Evolutionary conservation across 2,888 invertebrate genomes (phyloP), one percentile per base, ranked within the genome.

Genomic region (Drosophila buzzatii): DNA sequence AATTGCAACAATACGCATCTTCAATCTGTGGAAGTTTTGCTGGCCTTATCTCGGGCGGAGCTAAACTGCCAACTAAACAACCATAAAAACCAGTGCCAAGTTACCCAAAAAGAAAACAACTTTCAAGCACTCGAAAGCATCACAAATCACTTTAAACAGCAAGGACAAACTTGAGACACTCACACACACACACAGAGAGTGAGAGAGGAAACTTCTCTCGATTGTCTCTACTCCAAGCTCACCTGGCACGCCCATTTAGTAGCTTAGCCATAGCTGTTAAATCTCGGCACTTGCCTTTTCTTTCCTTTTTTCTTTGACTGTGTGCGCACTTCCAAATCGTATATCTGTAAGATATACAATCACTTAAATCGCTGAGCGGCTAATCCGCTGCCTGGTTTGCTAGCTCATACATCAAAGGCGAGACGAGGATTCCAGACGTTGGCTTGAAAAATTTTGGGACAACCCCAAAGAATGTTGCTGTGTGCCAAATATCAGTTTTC

Each of bases 361-460:
- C 85, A 85, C 90, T 90, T 85, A 90, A 85, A 90, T 89, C 90
- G 89, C 78, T 89, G 89, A 86, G 89, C 90, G 69, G 83, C 90
- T 85, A 90, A 85, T 85, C 85, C 87, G 69, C 70, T 79, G 59
- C 66, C 66, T 58, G 65, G 65, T 49, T 63, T 70, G 87, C 81
- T 23, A 8, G 49, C 52, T 81, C 84, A 85, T 75, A 85, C 90
- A 87, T 85, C 85, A 85, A 85, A 87, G 85, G 45, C 45, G 57
- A 42, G 62, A 56, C 60, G 45, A 45, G 62, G 45, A 52, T 39
- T 20, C 41, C 56, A 33, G 56, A 56, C 61, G 56, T 31, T 55
- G 42, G 18, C 62, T 49, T n/a, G 4, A 27, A 35, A 67, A 8
- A 39, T 23, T 58, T 61, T 72, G 51, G 73, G 49, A 73, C 68